phyloP scores from a whole-genome alignment of 2,113 vertebrate species.

The Myxocyprinus asiaticus region DNA sequence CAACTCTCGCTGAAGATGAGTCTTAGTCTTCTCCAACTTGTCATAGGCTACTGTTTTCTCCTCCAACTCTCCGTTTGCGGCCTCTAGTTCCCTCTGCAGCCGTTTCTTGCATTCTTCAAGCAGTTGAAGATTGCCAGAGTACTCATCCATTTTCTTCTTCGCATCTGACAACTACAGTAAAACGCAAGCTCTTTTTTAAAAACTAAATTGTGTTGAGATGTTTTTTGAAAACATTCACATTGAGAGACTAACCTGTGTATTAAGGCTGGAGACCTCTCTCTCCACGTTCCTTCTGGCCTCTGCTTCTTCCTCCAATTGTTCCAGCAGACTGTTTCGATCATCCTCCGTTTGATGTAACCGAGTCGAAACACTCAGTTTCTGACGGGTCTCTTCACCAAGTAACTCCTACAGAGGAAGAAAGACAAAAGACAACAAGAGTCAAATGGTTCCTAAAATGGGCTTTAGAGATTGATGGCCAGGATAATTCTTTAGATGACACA shows the following conservation, averaged over 20 bases:
- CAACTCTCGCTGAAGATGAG: conserved; percentile 93
- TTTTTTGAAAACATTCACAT: neutral
- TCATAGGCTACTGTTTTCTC: conserved; percentile 93
- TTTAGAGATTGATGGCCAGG: no score
- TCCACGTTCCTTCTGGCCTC: conserved; percentile 94
- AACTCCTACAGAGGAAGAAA: conserved; percentile 72
- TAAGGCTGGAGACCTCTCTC: conserved; percentile 86
- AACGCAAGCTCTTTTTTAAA: neutral
- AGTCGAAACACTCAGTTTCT: conserved; percentile 84
- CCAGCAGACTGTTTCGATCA: conserved; percentile 82
- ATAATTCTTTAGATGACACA: no score
- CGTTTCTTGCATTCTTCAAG: conserved; percentile 94
- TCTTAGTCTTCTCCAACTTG: conserved; percentile 99
- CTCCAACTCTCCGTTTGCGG: conserved; percentile 86
- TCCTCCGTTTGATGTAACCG: conserved; percentile 86
- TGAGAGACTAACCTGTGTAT: conserved; percentile 81
- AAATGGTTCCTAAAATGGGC: neutral
- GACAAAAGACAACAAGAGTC: neutral
- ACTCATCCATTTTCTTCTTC: conserved; percentile 94
- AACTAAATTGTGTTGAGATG: neutral
- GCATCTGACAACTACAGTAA: conserved; percentile 82
- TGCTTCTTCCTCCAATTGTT: conserved; percentile 90
- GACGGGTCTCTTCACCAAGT: conserved; percentile 85
- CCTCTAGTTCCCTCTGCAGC: conserved; percentile 90
- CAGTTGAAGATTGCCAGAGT: conserved; percentile 79